These are phyloP conservation scores for Phenganax subtilis DNA, from an alignment of 92 coral and sea anemone genomes.

Conservation along the genomic window DNA sequence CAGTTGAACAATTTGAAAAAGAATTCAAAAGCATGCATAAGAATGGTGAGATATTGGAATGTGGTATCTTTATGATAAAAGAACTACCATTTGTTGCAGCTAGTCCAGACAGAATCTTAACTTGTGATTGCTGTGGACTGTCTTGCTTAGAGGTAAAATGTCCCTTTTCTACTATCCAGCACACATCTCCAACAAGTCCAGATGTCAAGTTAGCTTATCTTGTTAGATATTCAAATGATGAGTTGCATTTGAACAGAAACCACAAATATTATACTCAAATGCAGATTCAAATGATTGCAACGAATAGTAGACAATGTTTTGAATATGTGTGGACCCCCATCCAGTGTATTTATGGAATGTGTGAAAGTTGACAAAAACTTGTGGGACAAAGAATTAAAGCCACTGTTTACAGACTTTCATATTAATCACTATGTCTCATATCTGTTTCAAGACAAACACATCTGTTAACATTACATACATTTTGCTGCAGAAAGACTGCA, in stretches of 20 bases:
- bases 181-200: constrained; percentile 3
- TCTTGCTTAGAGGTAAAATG: constrained; percentile 27
- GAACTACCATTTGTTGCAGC: constrained; percentile 18
- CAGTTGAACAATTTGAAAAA: constrained; percentile 25
- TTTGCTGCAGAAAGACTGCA: too few relatives aligned
- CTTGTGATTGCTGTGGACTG: constrained; percentile 33
- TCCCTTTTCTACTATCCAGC: constrained; percentile 13
- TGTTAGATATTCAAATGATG: too few relatives aligned
- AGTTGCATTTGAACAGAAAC: constrained; percentile 18
- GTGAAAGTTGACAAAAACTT: too few relatives aligned
- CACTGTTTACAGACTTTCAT: too few relatives aligned
- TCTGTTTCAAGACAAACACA: too few relatives aligned
- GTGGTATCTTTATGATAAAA: too few relatives aligned
- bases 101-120: constrained; percentile 34
- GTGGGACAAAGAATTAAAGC: too few relatives aligned
- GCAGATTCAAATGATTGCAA: constrained; percentile 37
- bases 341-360: background rate
- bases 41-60: background rate
- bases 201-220: too few relatives aligned
- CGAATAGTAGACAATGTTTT: constrained; percentile 30
- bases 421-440: too few relatives aligned
- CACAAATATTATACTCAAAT: constrained; percentile 36
- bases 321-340: background rate
- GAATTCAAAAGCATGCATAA: constrained; percentile 29
- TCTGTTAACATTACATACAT: too few relatives aligned